phyloP scores from a whole-genome alignment of 2,888 invertebrate genomes.

The Latheticus oryzae region DNA sequence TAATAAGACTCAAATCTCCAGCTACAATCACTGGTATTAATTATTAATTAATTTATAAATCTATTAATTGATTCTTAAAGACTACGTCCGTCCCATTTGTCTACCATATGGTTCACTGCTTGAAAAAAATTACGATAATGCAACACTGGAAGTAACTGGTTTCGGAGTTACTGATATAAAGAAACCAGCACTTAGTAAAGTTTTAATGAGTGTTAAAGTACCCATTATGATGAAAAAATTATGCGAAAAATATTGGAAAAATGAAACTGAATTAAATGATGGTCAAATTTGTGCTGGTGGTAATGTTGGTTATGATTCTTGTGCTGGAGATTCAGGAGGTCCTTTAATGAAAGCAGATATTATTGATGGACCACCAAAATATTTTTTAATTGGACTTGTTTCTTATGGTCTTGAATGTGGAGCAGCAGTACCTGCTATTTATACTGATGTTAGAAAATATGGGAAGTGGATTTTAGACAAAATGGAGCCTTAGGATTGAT shows the following conservation, averaged over 20 bases:
- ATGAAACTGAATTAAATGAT: constrained; percentile 1
- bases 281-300: constrained; percentile 65
- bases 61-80: constrained; percentile 55
- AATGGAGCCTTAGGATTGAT: constrained; percentile 45
- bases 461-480: constrained; percentile 72
- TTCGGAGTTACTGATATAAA: constrained; percentile 62
- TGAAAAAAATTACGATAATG: constrained; percentile 60
- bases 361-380: constrained; percentile 67
- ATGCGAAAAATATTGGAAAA: constrained; percentile 47
- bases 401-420: constrained; percentile 71
- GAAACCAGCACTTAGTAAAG: constrained; percentile 51
- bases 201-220: constrained; percentile 58
- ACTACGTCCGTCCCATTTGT: constrained; percentile 72
- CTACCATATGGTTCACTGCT: constrained; percentile 66
- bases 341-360: constrained; percentile 67
- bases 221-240: constrained; percentile 52
- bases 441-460: constrained; percentile 70
- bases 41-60: neutral
- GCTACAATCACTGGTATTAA: constrained; percentile 40
- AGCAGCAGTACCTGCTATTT: constrained; percentile 70
- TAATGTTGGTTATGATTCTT: constrained; percentile 70
- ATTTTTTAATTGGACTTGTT: constrained; percentile 72
- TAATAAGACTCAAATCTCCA: constrained; percentile 56
- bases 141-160: constrained; percentile 68
- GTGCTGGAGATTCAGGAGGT: constrained; percentile 74